Conservation (phyloP, 1,140 invertebrate species). For the Cryptotermes secundus region DNA sequence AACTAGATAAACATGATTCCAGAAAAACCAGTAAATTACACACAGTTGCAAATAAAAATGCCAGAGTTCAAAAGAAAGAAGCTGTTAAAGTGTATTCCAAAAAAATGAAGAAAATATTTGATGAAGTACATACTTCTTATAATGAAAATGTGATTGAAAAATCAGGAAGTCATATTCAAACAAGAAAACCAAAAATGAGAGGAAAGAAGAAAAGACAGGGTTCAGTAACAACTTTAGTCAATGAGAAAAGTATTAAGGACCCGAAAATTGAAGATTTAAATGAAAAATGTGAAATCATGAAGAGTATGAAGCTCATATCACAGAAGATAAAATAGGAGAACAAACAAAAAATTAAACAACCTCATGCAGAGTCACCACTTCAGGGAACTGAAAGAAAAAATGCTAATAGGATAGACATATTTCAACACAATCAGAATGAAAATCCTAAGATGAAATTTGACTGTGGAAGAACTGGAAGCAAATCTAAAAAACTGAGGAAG, state of each 20-base stretch:
- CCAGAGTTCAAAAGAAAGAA: constrained; percentile 32
- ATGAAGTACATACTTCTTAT: neutral
- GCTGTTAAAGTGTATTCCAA: constrained; percentile 44
- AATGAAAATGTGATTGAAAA: neutral
- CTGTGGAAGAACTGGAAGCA: neutral
- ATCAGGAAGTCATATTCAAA: neutral
- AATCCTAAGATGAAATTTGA: neutral
- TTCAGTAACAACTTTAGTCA: neutral
- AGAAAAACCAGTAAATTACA: constrained; percentile 38
- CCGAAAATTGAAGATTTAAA: neutral
- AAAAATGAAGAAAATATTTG: constrained; percentile 41
- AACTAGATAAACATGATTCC: constrained; percentile 37
- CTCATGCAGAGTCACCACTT: too few species aligned
- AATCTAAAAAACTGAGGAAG: constrained; percentile 51
- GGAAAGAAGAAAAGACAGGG: neutral
- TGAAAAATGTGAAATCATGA: neutral
- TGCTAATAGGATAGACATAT: neutral
- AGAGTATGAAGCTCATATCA: neutral
- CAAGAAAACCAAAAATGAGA: neutral
- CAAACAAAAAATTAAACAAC: neutral
- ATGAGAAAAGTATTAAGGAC: neutral
- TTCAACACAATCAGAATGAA: neutral
- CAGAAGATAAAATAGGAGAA: neutral
- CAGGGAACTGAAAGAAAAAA: too few species aligned
- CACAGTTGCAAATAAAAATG: constrained; percentile 32